Conservation (phyloP, 2,797 vertebrate genomes). For the Sebastes elongatus region DNA sequence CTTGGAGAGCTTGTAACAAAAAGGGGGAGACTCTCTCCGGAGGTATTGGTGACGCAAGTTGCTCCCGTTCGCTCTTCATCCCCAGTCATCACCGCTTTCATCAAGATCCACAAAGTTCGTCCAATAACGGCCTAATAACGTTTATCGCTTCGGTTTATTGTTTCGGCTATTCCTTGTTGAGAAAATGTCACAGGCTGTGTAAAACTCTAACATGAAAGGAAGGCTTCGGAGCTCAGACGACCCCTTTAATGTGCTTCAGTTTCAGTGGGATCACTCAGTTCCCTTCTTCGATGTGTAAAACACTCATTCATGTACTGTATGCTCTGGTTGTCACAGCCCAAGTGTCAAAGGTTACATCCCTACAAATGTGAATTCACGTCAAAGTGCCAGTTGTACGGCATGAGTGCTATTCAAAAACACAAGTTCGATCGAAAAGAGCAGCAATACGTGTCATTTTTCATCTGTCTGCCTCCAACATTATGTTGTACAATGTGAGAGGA, state of each 20-base stretch:
- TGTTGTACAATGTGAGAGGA: neutral
- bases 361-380: neutral
- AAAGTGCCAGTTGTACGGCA: neutral
- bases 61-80: constrained; percentile 47
- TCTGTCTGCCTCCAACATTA: neutral
- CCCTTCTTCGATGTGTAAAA: neutral
- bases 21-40: constrained; percentile 39
- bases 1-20: constrained; percentile 74
- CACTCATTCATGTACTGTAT: neutral
- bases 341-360: neutral
- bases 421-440: no score
- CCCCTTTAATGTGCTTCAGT: constrained; percentile 11
- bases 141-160: constrained; percentile 56
- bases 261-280: neutral
- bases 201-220: constrained; percentile 37
- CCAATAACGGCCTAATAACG: constrained; percentile 34
- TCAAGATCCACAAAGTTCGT: constrained; percentile 45
- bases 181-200: constrained; percentile 41
- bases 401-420: neutral
- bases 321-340: neutral
- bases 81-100: constrained; percentile 50
- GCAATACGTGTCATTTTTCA: no score
- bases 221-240: neutral
- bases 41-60: constrained; percentile 63
- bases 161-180: constrained; percentile 42